These are phyloP conservation scores for Sarcophaga bullata DNA, from an alignment of 1,140 invertebrate genomes.

Conservation along the genomic window DNA sequence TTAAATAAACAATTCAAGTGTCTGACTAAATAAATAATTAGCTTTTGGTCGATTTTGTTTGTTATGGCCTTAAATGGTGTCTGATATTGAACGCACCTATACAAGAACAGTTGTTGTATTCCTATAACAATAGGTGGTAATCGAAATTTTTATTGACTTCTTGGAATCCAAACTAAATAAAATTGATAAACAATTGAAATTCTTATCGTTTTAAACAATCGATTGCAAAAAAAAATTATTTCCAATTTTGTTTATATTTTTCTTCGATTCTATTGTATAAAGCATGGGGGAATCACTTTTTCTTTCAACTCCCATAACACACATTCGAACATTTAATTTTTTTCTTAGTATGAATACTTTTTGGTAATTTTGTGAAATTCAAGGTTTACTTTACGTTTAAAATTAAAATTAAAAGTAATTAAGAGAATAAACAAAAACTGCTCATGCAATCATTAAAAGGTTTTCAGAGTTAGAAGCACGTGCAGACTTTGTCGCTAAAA, in stretches of 20 bases:
- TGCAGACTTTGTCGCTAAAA: background rate
- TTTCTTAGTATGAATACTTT: background rate
- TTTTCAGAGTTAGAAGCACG: too few species aligned
- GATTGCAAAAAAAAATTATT: background rate
- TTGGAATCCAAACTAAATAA: background rate
- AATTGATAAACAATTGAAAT: conserved; percentile 15
- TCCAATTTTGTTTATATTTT: background rate
- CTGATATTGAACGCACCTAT: background rate
- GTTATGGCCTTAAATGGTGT: background rate
- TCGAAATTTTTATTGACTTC: background rate
- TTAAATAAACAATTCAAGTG: background rate
- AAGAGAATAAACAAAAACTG: background rate
- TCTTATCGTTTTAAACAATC: background rate
- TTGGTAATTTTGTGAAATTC: background rate
- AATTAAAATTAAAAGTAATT: background rate
- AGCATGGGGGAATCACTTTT: background rate
- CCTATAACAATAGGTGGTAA: background rate
- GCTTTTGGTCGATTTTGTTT: background rate
- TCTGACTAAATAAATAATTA: background rate
- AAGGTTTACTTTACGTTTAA: background rate
- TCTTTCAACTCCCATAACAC: background rate
- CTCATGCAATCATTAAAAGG: background rate
- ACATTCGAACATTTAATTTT: background rate
- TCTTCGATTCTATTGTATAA: background rate
- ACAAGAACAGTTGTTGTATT: background rate